Conservation (phyloP, 2,888 invertebrate genomes). For the Alloscopus bannaensis region DNA sequence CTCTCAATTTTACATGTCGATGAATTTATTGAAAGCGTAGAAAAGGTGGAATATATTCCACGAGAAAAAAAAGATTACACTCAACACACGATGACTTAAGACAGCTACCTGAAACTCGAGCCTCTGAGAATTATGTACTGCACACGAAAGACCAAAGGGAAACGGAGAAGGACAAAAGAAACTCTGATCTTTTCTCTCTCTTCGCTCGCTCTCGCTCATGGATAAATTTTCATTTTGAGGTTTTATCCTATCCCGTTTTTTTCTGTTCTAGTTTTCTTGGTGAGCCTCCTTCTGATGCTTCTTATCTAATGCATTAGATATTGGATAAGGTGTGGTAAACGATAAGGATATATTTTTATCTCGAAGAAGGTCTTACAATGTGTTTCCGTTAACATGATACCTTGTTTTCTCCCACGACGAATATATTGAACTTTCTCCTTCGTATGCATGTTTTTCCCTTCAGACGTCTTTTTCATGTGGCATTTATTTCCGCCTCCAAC, state of each 20-base stretch:
- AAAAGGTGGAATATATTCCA: conserved; percentile 14
- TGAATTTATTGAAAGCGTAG: conserved; percentile 20
- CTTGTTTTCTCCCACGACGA: conserved; percentile 46
- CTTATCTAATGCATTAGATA: conserved; percentile 35
- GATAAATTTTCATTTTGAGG: conserved; percentile 71
- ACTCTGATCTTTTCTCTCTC: conserved; percentile 70
- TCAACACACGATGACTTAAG: no score
- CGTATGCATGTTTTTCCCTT: conserved; percentile 14
- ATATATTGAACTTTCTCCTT: conserved; percentile 45
- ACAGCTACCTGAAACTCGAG: neutral
- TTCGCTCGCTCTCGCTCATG: no score
- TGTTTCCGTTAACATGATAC: conserved; percentile 32
- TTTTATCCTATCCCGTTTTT: conserved; percentile 46
- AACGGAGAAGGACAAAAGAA: conserved; percentile 9
- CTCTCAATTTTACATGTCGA: conserved; percentile 27
- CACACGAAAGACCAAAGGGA: neutral
- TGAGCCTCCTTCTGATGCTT: no score
- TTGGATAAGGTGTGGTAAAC: conserved; percentile 46
- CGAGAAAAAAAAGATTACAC: no score
- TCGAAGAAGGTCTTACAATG: conserved; percentile 47
- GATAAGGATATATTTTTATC: conserved; percentile 44
- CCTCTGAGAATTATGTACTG: conserved; percentile 3
- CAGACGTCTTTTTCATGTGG: conserved; percentile 20
- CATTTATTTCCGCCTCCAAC: conserved; percentile 16
- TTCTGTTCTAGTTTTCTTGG: no score